These are phyloP conservation scores for Drosophila merina DNA, from an alignment of 2,888 invertebrate genomes.

Conservation along the genomic window DNA sequence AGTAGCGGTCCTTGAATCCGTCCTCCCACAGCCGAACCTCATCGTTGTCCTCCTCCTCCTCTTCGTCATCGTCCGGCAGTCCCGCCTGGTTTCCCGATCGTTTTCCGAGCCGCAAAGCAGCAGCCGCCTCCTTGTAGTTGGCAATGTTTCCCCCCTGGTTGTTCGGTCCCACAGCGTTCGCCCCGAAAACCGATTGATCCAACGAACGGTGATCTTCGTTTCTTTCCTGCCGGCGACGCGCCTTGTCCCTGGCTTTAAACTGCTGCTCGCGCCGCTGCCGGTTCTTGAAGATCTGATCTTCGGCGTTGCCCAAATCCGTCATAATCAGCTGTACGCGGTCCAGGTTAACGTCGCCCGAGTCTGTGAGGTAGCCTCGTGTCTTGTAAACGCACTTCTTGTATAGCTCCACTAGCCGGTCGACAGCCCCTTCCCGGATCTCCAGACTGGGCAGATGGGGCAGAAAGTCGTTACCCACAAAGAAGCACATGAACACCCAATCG, in stretches of 20 bases:
- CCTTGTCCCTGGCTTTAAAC: slow-evolving; percentile 90
- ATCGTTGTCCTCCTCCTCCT: slow-evolving; percentile 67
- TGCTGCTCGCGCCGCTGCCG: slow-evolving; percentile 93
- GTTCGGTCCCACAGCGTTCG: slow-evolving; percentile 87
- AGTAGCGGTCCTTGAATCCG: slow-evolving; percentile 99
- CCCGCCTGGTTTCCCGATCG: slow-evolving; percentile 65
- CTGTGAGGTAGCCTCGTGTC: slow-evolving; percentile 97
- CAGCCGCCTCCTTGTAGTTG: slow-evolving; percentile 91
- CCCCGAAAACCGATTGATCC: slow-evolving; percentile 90
- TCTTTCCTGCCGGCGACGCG: slow-evolving; percentile 85
- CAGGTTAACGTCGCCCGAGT: slow-evolving; percentile 96
- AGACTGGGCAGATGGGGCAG: slow-evolving; percentile 98
- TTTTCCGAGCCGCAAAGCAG: slow-evolving; percentile 84
- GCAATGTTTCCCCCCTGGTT: slow-evolving; percentile 84
- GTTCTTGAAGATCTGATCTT: slow-evolving; percentile 98
- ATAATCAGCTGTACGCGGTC: slow-evolving; percentile 97
- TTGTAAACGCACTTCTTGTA: slow-evolving; percentile 98
- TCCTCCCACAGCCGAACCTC: slow-evolving; percentile 94
- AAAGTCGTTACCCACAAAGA: slow-evolving; percentile 99
- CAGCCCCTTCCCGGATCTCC: slow-evolving; percentile 98
- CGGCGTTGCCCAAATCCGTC: slow-evolving; percentile 95
- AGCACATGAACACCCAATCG: slow-evolving; percentile 99
- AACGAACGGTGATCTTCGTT: slow-evolving; percentile 87
- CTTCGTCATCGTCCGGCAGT: slow-evolving; percentile 80
- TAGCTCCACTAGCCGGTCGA: slow-evolving; percentile 95